Conservation (phyloP, 1,140 invertebrate genomes). For the Nilaparvata lugens region DNA sequence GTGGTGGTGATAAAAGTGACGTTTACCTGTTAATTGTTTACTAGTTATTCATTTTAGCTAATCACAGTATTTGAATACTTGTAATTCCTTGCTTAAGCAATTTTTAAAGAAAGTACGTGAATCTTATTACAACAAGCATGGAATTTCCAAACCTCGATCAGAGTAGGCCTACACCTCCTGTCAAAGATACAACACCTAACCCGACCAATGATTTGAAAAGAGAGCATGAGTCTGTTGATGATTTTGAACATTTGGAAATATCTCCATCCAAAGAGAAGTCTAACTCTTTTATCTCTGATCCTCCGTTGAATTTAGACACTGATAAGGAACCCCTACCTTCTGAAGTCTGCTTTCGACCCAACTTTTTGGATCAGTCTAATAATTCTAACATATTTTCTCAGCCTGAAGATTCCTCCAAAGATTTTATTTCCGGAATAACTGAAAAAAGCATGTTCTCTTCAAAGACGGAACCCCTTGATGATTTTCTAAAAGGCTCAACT, state of each 20-base stretch:
- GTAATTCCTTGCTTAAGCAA: too few species aligned
- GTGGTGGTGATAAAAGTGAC: too few species aligned
- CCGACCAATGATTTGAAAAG: conserved; percentile 36
- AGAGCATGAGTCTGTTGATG: conserved; percentile 56
- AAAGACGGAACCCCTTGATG: background rate
- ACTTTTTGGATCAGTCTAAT: background rate
- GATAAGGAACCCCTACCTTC: conserved; percentile 23
- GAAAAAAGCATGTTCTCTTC: too few species aligned
- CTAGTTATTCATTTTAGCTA: too few species aligned
- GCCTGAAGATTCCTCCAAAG: background rate
- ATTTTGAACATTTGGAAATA: conserved; percentile 56
- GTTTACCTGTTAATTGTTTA: too few species aligned
- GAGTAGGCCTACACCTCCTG: too few species aligned
- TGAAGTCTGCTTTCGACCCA: background rate
- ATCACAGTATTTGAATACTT: too few species aligned
- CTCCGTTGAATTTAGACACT: conserved; percentile 21
- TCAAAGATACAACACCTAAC: conserved; percentile 1
- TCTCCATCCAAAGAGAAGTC: background rate
- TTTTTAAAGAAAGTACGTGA: too few species aligned
- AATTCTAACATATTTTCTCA: background rate
- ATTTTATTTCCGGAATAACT: background rate
- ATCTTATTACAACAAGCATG: too few species aligned
- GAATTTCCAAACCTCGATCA: too few species aligned
- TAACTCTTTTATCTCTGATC: too few species aligned
- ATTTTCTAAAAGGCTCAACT: background rate